Percentiles rank a stretch among this genome's conserved stretches.
phyloP scores from a whole-genome alignment of 2,888 invertebrate genomes.

The Rotaria sp. region DNA sequence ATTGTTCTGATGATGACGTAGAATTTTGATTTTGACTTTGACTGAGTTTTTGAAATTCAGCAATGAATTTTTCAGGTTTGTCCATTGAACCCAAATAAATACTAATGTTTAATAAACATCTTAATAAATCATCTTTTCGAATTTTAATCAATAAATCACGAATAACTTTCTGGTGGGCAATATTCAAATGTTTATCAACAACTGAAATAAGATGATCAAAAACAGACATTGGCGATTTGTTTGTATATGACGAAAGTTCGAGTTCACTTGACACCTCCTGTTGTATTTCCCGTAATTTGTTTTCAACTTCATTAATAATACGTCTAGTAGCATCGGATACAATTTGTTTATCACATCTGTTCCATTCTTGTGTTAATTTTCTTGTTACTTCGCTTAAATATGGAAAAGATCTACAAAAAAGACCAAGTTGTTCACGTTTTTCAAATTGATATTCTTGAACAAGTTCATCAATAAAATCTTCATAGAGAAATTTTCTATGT shows the following conservation, averaged over 20 bases:
- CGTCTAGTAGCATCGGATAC: background rate
- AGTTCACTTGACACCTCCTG: background rate
- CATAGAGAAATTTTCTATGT: background rate
- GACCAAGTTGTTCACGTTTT: background rate
- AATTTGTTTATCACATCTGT: background rate
- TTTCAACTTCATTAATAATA: background rate
- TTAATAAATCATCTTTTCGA: background rate
- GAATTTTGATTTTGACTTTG: background rate
- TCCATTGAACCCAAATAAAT: background rate
- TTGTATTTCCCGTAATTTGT: background rate
- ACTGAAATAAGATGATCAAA: background rate
- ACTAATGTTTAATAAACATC: background rate
- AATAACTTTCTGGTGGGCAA: background rate
- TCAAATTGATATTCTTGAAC: background rate
- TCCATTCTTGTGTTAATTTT: background rate
- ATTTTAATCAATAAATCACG: background rate
- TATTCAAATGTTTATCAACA: background rate
- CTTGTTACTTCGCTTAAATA: constrained; percentile 2
- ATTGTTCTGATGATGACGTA: background rate
- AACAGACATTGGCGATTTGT: background rate
- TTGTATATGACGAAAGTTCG: background rate
- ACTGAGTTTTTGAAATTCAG: background rate
- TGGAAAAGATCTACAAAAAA: background rate
- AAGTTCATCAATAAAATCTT: background rate
- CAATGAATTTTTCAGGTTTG: background rate